Evolutionary conservation across 2,888 invertebrate genomes (phyloP).

Genomic region (Drosophila fungiperda): DNA sequence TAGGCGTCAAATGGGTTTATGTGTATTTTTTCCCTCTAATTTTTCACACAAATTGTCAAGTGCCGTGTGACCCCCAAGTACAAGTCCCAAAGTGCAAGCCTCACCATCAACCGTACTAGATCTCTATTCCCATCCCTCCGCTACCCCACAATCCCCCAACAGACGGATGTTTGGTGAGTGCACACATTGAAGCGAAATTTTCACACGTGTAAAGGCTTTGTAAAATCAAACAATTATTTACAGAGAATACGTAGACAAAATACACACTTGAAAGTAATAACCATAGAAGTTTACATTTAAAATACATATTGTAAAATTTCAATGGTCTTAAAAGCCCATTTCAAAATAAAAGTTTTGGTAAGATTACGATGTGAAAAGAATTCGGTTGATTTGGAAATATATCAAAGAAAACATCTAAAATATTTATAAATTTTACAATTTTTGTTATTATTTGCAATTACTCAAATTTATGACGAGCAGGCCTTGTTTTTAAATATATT

Average conservation of each 20-base stretch:
- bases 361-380: not conserved
- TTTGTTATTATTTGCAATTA: not conserved
- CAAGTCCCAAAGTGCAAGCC: constrained; percentile 16
- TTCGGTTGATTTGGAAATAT: not conserved
- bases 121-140: constrained; percentile 19
- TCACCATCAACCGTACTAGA: constrained; percentile 23
- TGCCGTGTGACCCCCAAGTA: constrained; percentile 41
- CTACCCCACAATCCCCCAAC: not conserved
- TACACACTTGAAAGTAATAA: not conserved
- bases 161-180: constrained; percentile 63
- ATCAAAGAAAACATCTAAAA: not conserved
- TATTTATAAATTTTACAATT: not conserved
- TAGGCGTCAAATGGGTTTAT: constrained; percentile 44
- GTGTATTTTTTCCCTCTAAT: constrained; percentile 2
- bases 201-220: constrained; percentile 65
- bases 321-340: not conserved
- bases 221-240: constrained; percentile 52
- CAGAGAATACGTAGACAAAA: constrained; percentile 1
- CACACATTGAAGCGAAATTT: constrained; percentile 53
- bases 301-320: not conserved
- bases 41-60: constrained; percentile 44
- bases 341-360: not conserved
- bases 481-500: not conserved
- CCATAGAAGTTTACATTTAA: not conserved
- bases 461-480: not conserved